These are phyloP conservation scores for Plagodis pulveraria DNA, from an alignment of 2,888 invertebrate genomes.

Conservation along the genomic window DNA sequence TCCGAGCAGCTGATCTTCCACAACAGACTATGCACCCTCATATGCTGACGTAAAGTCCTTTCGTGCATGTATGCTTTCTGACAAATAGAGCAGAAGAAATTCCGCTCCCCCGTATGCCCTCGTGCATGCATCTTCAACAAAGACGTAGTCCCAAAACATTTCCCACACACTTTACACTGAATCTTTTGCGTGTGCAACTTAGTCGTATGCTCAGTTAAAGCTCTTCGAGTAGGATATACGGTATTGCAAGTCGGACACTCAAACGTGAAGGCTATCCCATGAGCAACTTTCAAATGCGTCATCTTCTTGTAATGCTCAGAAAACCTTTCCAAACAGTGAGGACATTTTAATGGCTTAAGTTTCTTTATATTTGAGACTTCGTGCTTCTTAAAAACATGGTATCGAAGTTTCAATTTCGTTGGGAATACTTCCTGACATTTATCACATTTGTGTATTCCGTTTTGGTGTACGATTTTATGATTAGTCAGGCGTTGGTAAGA, in stretches of 20 bases:
- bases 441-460: conserved; percentile 70
- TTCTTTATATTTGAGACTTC: conserved; percentile 68
- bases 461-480: conserved; percentile 72
- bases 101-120: conserved; percentile 73
- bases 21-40: conserved; percentile 66
- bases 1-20: conserved; percentile 69
- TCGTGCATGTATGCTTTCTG: conserved; percentile 78
- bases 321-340: conserved; percentile 75
- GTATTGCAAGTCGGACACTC: conserved; percentile 70
- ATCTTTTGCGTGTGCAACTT: conserved; percentile 73
- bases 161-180: conserved; percentile 71
- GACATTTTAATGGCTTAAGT: conserved; percentile 72
- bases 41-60: conserved; percentile 72
- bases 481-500: conserved; percentile 72
- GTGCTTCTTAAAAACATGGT: conserved; percentile 72
- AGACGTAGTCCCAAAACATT: conserved; percentile 72
- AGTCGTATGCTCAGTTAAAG: conserved; percentile 74
- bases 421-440: conserved; percentile 70
- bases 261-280: conserved; percentile 71
- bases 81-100: conserved; percentile 69
- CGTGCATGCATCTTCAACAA: conserved; percentile 71
- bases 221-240: conserved; percentile 65
- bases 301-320: conserved; percentile 76
- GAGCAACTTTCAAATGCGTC: conserved; percentile 72
- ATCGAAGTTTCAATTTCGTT: conserved; percentile 70